Base-by-base conservation (phyloP, 2,113 vertebrate species). In the Scomber scombrus region DNA sequence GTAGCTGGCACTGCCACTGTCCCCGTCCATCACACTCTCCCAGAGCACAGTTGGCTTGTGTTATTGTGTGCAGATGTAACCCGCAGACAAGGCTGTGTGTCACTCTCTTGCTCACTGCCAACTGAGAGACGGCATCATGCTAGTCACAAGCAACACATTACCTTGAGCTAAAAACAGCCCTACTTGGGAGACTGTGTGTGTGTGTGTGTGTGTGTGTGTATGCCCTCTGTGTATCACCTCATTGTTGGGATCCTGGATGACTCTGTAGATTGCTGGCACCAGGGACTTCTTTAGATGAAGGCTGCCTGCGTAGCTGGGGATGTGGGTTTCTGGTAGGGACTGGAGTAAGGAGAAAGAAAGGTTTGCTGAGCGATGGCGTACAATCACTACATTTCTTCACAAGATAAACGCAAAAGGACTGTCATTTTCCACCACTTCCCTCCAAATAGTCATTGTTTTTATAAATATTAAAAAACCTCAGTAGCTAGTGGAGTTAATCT, bases 231-330 rank as follows among this genome's bases (percentile, higher is more conserved):
- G 66, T 21, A 2, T 74, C 93, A 99, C 98, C 97, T 99, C 98
- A 81, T 96, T 99, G 94, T 96, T 94, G 66, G 96, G 95, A 82
- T 99, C 97, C 84, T 98, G 97, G 93, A 99, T 98, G 85, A 99
- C 95, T 91, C 96, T 96, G 94, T 99, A 99, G 80, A 99, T 96
- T 10, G 98, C 97, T 49, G 96, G 95, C 74, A 99, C 97, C 93
- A 99, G 92, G 57, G 95, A 1, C 92, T 97, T 98, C 92, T 99
- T 99, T 78, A 96, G 94, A 78, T 98, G 96, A 87, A 99, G 95
- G 55, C 96, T 97, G 93, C 95, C 96, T 82, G 97, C 97, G 85
- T 99, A 99, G 93, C 73, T 96, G 88, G 96, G 94, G 85, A 98
- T 96, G 85, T 96, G 97, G 83, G 96, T 96, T 94, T 98, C 97